These are phyloP conservation scores for Phalacrocorax aristotelis DNA, from an alignment of 2,113 vertebrate species.

Conservation along the genomic window DNA sequence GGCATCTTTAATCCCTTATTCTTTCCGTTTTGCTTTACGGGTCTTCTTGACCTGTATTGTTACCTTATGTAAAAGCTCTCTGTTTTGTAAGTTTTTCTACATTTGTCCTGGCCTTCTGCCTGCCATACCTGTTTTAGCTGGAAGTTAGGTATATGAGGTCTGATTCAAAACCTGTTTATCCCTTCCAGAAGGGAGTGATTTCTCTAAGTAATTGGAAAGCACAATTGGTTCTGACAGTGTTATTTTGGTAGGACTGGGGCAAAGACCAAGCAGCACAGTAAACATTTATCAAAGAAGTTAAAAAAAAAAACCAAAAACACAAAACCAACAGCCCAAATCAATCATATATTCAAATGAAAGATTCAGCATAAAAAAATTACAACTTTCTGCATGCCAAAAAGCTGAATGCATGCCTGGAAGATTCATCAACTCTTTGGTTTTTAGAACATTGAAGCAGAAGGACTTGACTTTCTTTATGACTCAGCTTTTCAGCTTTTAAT, in stretches of 20 bases:
- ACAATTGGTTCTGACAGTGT: not conserved
- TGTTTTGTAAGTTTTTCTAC: not conserved
- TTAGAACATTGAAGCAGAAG: not conserved
- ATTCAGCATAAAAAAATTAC: not conserved
- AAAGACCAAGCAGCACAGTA: not conserved
- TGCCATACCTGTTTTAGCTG: not conserved
- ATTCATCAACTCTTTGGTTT: not conserved
- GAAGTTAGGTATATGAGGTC: not conserved
- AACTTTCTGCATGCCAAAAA: not conserved
- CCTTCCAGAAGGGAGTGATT: not conserved
- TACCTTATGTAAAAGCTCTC: not conserved
- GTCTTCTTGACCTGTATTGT: not conserved
- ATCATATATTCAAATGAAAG: not conserved
- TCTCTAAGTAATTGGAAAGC: not conserved
- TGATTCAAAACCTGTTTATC: not conserved
- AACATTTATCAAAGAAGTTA: not conserved
- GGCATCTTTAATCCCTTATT: not conserved
- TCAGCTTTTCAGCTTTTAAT: not conserved
- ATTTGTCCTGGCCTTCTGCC: not conserved
- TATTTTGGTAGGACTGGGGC: not conserved
- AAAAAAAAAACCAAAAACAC: not conserved
- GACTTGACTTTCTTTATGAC: not conserved
- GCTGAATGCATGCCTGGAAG: not conserved
- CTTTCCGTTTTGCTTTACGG: not conserved
- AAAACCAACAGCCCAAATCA: not conserved